Evolutionary conservation across 2,113 vertebrate genomes (phyloP), one percentile per base, ranked within the genome.

Genomic region (Platichthys stellatus): DNA sequence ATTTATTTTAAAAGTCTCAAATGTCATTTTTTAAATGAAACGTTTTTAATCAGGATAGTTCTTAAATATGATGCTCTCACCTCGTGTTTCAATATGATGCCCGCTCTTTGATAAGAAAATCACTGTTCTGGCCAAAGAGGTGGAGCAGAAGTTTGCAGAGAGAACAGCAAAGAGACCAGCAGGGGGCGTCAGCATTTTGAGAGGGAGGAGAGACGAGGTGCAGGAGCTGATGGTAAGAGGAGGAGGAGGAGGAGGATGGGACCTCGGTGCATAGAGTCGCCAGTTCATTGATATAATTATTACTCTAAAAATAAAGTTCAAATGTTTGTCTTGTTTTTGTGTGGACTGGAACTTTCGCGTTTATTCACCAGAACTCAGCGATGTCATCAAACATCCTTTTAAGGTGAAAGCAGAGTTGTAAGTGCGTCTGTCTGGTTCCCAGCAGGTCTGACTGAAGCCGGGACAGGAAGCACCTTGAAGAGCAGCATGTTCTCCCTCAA

Each of bases 381-480:
- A 2, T 38, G 35, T 38, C 35, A 38, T 10, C 35, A 10, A 38
- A 38, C 35, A 9, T 31, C 35, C 35, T 38, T 35, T 38, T 2
- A 38, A 38, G 5, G 28, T 31, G 5, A 6, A 31, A 47, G 45
- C 45, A 47, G 15, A 49, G 4, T 21, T 18, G 5, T 51, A 54
- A 69, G 54, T 28, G 0, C 23, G 6, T 28, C 54, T 24, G 43
- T 70, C 0, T 43, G 47, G 21, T 77, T 3, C 2, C 47, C 56
- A 45, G 60, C 84, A 98, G 97, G 94, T 81, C 85, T 91, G 82
- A 94, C 89, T 10, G 96, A 96, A 69, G 90, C 93, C 0, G 95
- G 96, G 76, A 93, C 93, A 11, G 93, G 93, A 65, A 97, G 95
- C 86, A 95, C 95, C 0, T 83, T 96, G 83, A 97, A 96, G 90